These are phyloP conservation scores for Arothron firmamentum DNA, from an alignment of 2,113 vertebrate genomes.

Conservation along the genomic window DNA sequence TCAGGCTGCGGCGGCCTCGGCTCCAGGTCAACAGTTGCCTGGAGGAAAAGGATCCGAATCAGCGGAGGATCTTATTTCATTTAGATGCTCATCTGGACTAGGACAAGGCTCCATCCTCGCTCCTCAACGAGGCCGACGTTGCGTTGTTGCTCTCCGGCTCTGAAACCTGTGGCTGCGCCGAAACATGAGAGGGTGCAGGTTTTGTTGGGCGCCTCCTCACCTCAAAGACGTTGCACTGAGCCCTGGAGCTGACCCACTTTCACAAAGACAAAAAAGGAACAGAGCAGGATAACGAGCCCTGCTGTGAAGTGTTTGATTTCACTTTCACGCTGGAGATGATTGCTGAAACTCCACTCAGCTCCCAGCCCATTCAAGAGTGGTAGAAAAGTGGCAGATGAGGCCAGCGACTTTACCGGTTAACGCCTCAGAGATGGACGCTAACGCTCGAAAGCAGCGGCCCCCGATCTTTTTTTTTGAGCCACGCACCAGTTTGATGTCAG, in stretches of 20 bases:
- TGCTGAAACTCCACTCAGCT: neutral
- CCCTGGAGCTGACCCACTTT: neutral
- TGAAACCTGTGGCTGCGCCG: no score
- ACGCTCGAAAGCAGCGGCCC: no score
- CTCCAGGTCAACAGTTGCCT: conserved; percentile 22
- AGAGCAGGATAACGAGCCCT: neutral
- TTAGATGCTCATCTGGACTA: no score
- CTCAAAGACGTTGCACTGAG: neutral
- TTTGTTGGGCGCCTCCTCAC: neutral
- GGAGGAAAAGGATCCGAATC: conserved; percentile 16
- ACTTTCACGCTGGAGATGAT: neutral
- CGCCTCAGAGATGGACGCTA: no score
- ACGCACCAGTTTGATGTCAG: no score
- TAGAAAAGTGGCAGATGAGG: no score
- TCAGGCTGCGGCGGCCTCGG: conserved; percentile 50
- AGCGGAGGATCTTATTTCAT: no score
- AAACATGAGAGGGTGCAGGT: neutral
- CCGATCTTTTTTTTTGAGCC: no score
- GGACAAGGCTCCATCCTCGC: no score
- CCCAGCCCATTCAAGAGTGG: neutral
- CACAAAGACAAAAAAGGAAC: neutral
- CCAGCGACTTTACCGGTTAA: conserved; percentile 3
- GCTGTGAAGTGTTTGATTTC: neutral
- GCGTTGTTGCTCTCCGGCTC: neutral
- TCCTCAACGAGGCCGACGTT: neutral